Conservation (phyloP, 2,113 vertebrate genomes). For the Campylomormyrus numenius region DNA sequence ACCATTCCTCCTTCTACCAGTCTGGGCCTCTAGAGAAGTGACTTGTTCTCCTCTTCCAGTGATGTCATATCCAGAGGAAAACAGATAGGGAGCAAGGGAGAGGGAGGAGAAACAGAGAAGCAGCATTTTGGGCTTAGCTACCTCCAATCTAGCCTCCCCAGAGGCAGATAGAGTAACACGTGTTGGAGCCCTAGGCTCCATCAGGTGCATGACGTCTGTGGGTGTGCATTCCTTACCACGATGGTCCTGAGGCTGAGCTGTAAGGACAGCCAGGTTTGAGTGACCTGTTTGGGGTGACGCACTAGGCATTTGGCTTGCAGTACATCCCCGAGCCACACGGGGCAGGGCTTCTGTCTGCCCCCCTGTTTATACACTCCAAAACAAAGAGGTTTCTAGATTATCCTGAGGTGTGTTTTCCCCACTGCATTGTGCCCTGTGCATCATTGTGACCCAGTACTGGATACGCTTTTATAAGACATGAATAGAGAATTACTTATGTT, state of each 20-base stretch:
- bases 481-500: background rate
- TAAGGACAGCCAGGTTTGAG: background rate
- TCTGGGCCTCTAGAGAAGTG: background rate
- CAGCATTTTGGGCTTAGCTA: background rate
- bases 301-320: background rate
- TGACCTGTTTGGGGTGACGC: background rate
- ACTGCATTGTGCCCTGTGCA: background rate
- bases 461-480: background rate
- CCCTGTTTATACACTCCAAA: background rate
- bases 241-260: background rate
- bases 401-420: background rate
- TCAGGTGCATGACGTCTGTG: background rate
- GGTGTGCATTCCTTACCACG: background rate
- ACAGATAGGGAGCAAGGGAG: background rate
- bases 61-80: background rate
- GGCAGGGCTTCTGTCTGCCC: background rate
- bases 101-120: no score
- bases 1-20: background rate
- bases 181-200: background rate
- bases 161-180: background rate
- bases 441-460: background rate
- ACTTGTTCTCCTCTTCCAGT: background rate
- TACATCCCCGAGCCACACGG: background rate
- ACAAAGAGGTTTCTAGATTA: background rate
- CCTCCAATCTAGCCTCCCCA: background rate